Percentiles rank a stretch among this genome's conserved stretches.
Conservation (phyloP, 2,888 invertebrate genomes). For the Himalopsyche japonica region DNA sequence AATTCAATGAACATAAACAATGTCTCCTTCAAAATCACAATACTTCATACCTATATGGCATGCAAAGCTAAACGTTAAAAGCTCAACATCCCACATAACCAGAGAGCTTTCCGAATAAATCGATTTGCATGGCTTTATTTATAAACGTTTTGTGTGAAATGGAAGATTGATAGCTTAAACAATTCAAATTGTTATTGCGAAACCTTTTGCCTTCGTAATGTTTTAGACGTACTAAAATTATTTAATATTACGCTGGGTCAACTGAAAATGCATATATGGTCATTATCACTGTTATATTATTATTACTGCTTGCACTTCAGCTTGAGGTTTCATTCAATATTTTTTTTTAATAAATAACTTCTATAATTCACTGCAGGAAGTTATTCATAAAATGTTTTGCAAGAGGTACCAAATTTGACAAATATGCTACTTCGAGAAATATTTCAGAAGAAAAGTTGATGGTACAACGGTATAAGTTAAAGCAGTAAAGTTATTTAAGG, state of each 20-base stretch:
- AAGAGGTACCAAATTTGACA: too few relatives aligned
- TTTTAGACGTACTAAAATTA: background rate
- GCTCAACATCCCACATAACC: background rate
- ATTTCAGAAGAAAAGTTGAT: too few relatives aligned
- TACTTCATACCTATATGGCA: background rate
- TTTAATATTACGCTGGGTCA: background rate
- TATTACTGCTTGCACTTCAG: too few relatives aligned
- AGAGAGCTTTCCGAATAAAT: slow-evolving; percentile 6
- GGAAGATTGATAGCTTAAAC: slow-evolving; percentile 5
- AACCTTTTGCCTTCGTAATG: background rate
- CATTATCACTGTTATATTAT: background rate
- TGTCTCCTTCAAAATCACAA: background rate
- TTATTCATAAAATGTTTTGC: too few relatives aligned
- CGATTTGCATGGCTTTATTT: background rate
- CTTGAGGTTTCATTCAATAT: too few relatives aligned
- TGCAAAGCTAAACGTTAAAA: background rate
- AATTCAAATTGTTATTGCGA: background rate
- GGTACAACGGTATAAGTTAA: too few relatives aligned
- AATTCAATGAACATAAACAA: background rate
- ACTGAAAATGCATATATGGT: background rate
- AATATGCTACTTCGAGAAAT: too few relatives aligned
- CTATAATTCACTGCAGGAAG: too few relatives aligned
- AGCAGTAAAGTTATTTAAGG: too few relatives aligned
- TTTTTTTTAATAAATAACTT: too few relatives aligned
- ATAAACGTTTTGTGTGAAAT: slow-evolving; percentile 2